Conservation (phyloP, 2,797 vertebrate genomes). For the Hemitrygon akajei region DNA sequence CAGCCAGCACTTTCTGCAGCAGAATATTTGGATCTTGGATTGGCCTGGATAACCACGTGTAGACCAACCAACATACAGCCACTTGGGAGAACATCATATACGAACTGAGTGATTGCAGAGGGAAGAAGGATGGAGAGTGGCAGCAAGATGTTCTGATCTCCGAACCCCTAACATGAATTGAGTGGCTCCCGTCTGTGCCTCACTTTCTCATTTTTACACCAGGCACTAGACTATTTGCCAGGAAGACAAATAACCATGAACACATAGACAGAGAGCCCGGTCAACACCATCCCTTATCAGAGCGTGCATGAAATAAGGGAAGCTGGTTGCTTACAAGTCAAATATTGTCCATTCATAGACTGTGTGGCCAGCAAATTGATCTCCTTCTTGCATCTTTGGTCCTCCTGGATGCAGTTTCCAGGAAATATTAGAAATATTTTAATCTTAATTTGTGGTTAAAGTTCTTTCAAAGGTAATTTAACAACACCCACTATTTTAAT, state of each 20-base stretch:
- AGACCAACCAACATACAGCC: too few relatives aligned
- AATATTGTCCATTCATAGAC: background rate
- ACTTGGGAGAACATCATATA: too few relatives aligned
- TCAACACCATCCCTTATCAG: background rate
- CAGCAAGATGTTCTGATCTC: background rate
- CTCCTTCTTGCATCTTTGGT: background rate
- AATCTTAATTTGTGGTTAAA: slow-evolving; percentile 13
- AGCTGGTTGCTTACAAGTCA: too few relatives aligned
- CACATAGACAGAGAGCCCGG: too few relatives aligned
- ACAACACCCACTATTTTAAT: slow-evolving; percentile 10
- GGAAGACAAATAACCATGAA: background rate
- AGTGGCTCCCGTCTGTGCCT: background rate
- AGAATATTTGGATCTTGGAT: too few relatives aligned
- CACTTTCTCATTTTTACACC: background rate
- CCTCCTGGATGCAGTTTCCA: background rate
- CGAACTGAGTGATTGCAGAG: too few relatives aligned
- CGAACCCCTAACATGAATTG: background rate
- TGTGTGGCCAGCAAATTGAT: background rate
- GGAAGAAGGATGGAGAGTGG: background rate
- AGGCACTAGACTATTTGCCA: background rate
- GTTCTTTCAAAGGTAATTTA: background rate
- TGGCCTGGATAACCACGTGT: too few relatives aligned
- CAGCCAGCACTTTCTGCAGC: too few relatives aligned
- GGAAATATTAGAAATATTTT: slow-evolving; percentile 21
- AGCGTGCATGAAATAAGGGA: background rate